Base-by-base conservation (phyloP, 2,797 vertebrate species). In the Odontamblyopus lacepedii region DNA sequence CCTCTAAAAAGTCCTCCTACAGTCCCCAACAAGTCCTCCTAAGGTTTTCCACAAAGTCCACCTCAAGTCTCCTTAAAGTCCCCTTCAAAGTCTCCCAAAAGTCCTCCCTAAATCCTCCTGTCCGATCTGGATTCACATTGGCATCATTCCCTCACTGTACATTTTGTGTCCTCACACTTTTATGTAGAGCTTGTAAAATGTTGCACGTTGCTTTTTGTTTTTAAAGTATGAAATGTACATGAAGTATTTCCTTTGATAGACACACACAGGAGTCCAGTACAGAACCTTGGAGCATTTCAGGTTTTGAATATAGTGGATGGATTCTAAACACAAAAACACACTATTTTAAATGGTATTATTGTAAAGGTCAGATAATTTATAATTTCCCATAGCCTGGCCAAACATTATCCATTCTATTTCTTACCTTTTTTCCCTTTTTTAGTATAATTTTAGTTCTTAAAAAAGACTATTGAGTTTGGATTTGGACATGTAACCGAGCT, bases 141-240 rank as follows among this genome's bases (percentile, higher is more conserved):
- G 1, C 18, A 35, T 55, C 71, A 87, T 89, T 88, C 83, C 79
- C 77, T 72, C 50, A n/a, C 53, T 68, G 53, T 73, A 55, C 59
- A 29, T 18, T 61, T 29, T 23, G 44, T 18, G 19, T 53, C 3
- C 27, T n/a, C 41, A 2, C 41, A 32, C 2, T 51, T 63, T 63
- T 67, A 59, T 53, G 59, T 73, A 30, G n/a, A 30, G 3, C 75
- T 72, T 78, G 79, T 81, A 69, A 16, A 71, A 76, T 64, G 27
- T 71, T 78, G 71, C 81, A 79, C 74, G 77, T 66, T 57, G 55
- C 55, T 57, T 61, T 48, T 57, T 7, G 53, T 30, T 70, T 79
- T n/a, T 67, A 69, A 30, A 6, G 11, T 35, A 12, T n/a, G 74
- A 67, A 53, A 18, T 18, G 15, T 27, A 7, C 9, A 53, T 53